Conservation (phyloP, 2,888 invertebrate species). For the Rugalucina vietnamica region DNA sequence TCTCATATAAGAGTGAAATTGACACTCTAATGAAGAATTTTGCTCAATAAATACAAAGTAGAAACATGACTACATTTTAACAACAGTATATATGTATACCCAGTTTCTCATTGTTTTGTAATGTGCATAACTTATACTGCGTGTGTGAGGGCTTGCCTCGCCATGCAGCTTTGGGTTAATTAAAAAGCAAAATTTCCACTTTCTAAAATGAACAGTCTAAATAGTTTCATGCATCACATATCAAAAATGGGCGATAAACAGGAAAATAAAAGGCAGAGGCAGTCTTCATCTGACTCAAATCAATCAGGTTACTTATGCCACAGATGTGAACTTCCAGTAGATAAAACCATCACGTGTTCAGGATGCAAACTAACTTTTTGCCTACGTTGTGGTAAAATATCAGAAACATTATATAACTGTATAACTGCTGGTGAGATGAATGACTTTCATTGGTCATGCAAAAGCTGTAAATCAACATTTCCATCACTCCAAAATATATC, state of each 20-base stretch:
- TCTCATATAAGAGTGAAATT: too few relatives aligned
- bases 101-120: too few relatives aligned
- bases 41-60: not conserved
- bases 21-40: not conserved
- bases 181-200: too few relatives aligned
- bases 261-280: not conserved
- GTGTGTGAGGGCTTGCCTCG: slow-evolving; percentile 9
- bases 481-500: not conserved
- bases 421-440: not conserved
- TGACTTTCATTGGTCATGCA: not conserved
- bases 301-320: not conserved
- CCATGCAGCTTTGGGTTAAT: not conserved
- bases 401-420: not conserved
- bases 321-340: not conserved
- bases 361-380: not conserved
- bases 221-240: not conserved
- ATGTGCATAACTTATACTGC: too few relatives aligned
- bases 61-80: too few relatives aligned
- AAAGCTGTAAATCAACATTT: not conserved
- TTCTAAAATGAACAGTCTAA: too few relatives aligned
- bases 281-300: not conserved
- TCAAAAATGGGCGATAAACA: not conserved
- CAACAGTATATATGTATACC: too few relatives aligned
- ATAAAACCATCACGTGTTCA: not conserved
- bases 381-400: not conserved